Conservation (phyloP, 2,113 vertebrate genomes). For the Pagrus major region DNA sequence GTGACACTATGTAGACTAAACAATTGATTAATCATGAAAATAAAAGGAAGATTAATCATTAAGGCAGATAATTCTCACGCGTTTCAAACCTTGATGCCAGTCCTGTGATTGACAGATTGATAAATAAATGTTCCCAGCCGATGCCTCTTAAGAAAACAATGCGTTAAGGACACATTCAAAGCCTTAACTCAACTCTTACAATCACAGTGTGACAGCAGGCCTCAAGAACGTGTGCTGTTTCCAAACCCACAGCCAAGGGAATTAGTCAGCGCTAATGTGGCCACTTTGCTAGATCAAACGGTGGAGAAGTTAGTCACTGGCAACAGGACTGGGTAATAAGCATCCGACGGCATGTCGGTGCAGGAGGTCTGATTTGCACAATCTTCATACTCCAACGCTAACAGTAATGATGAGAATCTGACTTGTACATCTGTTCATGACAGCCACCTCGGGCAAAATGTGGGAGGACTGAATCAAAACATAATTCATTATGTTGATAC, state of each 20-base stretch:
- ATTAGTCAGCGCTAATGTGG: conserved; percentile 85
- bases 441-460: conserved; percentile 79
- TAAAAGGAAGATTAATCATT: no score
- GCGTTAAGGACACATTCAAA: conserved; percentile 33
- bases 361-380: conserved; percentile 83
- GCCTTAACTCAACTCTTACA: conserved; percentile 31
- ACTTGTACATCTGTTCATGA: conserved; percentile 81
- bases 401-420: conserved; percentile 80
- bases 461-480: conserved; percentile 78
- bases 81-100: not conserved
- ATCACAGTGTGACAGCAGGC: conserved; percentile 60
- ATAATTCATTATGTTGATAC: conserved; percentile 83
- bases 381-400: conserved; percentile 74
- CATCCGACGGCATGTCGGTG: conserved; percentile 76
- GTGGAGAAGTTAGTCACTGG: conserved; percentile 73
- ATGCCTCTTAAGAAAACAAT: conserved; percentile 40
- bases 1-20: no score
- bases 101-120: conserved; percentile 33
- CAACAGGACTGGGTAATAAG: conserved; percentile 67
- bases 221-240: conserved; percentile 63
- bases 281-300: conserved; percentile 80
- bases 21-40: no score
- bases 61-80: conserved; percentile 9
- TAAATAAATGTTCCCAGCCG: conserved; percentile 20
- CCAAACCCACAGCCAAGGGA: conserved; percentile 77